These are phyloP conservation scores for Drosophila yakuba DNA, from an alignment of 1,140 invertebrate genomes.

Conservation along the genomic window DNA sequence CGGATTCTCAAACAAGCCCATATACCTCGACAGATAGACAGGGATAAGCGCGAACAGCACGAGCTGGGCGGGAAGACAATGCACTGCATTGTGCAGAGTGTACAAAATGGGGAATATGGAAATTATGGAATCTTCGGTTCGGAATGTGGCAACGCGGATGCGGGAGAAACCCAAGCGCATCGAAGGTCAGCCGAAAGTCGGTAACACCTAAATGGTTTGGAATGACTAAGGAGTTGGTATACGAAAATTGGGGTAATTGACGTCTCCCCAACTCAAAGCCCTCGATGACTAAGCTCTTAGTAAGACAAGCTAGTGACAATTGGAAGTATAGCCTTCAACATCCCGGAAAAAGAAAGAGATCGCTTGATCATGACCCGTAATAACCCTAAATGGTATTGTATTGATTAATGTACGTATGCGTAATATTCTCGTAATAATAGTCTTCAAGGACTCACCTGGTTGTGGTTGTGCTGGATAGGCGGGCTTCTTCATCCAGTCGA, in stretches of 20 bases:
- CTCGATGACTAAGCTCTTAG: background rate
- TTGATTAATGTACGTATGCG: no score
- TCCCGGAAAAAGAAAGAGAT: no score
- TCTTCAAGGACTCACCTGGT: constrained; percentile 88
- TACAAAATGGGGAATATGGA: background rate
- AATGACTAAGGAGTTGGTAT: constrained; percentile 41
- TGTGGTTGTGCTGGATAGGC: constrained; percentile 92
- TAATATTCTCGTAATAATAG: background rate
- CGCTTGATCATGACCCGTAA: no score
- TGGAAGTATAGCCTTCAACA: no score
- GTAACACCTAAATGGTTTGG: background rate
- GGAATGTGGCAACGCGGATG: constrained; percentile 43
- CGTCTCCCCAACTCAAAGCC: background rate
- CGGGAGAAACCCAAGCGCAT: constrained; percentile 53
- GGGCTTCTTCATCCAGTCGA: constrained; percentile 95
- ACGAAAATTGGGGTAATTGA: background rate
- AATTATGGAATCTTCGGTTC: constrained; percentile 24
- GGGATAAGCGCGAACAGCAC: constrained; percentile 70
- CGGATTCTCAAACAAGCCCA: constrained; percentile 34
- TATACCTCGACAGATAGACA: background rate
- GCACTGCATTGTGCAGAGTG: constrained; percentile 37
- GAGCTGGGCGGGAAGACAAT: constrained; percentile 62
- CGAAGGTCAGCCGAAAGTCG: constrained; percentile 28
- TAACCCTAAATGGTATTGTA: background rate
- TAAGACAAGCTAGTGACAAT: background rate